Evolutionary conservation across 2,797 vertebrate species (phyloP).

Genomic region (Rhincodon typus): DNA sequence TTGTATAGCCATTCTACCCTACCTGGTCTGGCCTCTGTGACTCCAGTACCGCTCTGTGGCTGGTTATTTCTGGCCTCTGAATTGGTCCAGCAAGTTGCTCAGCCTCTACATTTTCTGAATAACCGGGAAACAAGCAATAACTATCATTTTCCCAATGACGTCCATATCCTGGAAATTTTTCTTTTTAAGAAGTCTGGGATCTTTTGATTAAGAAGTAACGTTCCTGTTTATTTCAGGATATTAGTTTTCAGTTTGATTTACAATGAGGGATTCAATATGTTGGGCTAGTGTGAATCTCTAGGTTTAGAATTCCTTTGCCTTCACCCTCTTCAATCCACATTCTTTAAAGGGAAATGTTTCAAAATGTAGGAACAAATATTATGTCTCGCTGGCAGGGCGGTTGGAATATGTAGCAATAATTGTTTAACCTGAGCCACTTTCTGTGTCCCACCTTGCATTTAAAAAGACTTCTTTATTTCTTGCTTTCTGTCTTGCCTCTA

Average conservation of each 20-base stretch:
- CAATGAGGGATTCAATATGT: neutral
- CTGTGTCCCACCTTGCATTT: neutral
- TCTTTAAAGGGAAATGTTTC: neutral
- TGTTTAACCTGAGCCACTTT: neutral
- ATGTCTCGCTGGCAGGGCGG: neutral
- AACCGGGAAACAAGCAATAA: neutral
- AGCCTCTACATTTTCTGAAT: neutral
- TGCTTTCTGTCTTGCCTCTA: neutral
- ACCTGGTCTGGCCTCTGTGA: neutral
- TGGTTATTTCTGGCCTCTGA: neutral
- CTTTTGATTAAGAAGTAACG: neutral
- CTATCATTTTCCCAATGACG: neutral
- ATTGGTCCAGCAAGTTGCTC: too few species aligned
- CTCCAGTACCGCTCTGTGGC: neutral
- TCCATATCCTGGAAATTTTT: too few species aligned
- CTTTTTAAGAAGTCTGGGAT: neutral
- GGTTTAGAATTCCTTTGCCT: neutral
- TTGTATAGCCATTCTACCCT: neutral
- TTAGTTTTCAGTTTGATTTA: neutral
- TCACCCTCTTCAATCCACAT: neutral
- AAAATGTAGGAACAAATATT: neutral
- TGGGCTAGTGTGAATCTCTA: neutral
- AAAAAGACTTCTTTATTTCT: conserved; percentile 11
- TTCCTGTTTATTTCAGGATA: neutral
- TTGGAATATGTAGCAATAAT: neutral